Conservation (phyloP, 1,140 invertebrate species). For the Ips typographus region DNA sequence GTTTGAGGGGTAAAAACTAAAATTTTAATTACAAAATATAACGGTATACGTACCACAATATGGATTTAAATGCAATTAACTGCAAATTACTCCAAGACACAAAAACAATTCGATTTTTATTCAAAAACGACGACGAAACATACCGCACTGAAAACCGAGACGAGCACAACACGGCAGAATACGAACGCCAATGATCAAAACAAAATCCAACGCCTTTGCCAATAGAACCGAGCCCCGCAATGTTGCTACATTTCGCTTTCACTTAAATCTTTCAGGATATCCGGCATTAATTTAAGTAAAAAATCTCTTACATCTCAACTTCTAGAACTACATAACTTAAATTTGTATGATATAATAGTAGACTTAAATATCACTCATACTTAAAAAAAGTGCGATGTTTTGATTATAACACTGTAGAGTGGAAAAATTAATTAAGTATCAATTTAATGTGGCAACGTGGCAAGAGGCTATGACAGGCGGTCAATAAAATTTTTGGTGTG, state of each 20-base stretch:
- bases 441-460: too few relatives aligned
- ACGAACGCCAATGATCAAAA: slow-evolving; percentile 35
- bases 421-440: too few relatives aligned
- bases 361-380: too few relatives aligned
- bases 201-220: slow-evolving; percentile 34
- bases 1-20: background rate
- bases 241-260: background rate
- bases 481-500: too few relatives aligned
- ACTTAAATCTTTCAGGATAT: too few relatives aligned
- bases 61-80: background rate
- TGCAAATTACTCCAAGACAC: slow-evolving; percentile 16
- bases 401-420: too few relatives aligned
- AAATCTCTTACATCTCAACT: too few relatives aligned
- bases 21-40: background rate
- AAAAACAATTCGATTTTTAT: slow-evolving; percentile 13
- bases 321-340: too few relatives aligned
- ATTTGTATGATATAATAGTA: too few relatives aligned
- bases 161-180: slow-evolving; percentile 3
- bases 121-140: slow-evolving; percentile 9
- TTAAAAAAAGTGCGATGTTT: too few relatives aligned
- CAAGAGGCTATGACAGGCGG: too few relatives aligned
- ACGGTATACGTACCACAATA: slow-evolving; percentile 1
- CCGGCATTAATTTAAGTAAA: too few relatives aligned
- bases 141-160: slow-evolving; percentile 16
- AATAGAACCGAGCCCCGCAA: slow-evolving; percentile 11